Evolutionary conservation across 2,888 invertebrate genomes (phyloP), one percentile per base, ranked within the genome.

Genomic region (Macaria liturata): DNA sequence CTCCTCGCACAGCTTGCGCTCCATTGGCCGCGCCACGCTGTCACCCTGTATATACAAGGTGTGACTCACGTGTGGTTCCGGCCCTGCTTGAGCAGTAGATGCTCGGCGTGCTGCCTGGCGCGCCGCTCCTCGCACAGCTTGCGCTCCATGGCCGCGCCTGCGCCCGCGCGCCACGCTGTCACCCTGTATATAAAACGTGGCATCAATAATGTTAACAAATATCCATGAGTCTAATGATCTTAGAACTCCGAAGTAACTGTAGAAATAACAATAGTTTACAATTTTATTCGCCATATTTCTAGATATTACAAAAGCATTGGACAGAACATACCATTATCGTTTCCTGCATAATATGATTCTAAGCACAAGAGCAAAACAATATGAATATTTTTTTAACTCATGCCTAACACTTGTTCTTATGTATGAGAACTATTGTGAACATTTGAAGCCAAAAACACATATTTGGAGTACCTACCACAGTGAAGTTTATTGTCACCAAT

Each of bases 111-210:
- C 52, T 94, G 92, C 70, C 97, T 94, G 72, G 95, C 93, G 69
- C 97, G 95, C 49, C 97, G 92, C 88, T 98, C 98, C 65, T 98
- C 98, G 46, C 94, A 94, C 64, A 98, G 92, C 65, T 96, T 95
- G 70, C 97, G 94, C 90, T 98, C 98, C 69, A 98, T 92, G 68
- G 95, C 94, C 75, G 96, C 95, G 8, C 84, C 98, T 70, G 95
- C 77, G 61, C 81, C 54, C 39, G 30, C 32, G 1, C 80, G 97
- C 95, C 78, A 98, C 57, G 71, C 61, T 0, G 78, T 61, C 68
- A 79, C 71, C 55, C 81, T 81, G 68, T 9, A 3, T 7, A 9
- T 7, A 53, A 1, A 6, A 9, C 20, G n/a, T 32, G 8, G 9
- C 32, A 20, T 20, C 20, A 20, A 20, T 20, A 20, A 20, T 20